Conservation (phyloP, 2,888 invertebrate genomes). For the Meloe dianella region DNA sequence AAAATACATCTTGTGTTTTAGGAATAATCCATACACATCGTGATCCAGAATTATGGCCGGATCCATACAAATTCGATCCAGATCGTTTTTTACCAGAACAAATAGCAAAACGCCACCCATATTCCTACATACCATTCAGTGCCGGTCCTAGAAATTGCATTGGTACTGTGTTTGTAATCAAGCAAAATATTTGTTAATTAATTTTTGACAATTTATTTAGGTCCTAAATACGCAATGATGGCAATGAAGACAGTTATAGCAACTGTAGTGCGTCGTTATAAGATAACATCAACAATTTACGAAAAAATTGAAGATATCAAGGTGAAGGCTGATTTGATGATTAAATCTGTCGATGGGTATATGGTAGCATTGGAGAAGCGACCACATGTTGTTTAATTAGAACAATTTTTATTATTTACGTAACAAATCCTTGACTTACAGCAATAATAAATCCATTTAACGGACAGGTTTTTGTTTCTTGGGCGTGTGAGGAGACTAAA, state of each 20-base stretch:
- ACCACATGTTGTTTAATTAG: background rate
- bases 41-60: slow-evolving; percentile 63
- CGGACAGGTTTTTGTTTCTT: background rate
- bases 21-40: slow-evolving; percentile 59
- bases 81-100: slow-evolving; percentile 65
- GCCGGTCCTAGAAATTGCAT: slow-evolving; percentile 62
- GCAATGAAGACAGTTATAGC: slow-evolving; percentile 57
- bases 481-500: too few species aligned
- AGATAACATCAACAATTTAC: slow-evolving; percentile 45
- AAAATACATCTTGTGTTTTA: slow-evolving; percentile 47
- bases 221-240: slow-evolving; percentile 59
- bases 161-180: slow-evolving; percentile 49
- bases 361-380: background rate
- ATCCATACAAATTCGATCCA: slow-evolving; percentile 65
- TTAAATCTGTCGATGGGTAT: slow-evolving; percentile 14
- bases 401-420: background rate
- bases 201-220: slow-evolving; percentile 40
- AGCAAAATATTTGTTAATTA: too few species aligned
- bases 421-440: background rate
- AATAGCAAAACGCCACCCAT: slow-evolving; percentile 58
- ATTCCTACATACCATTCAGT: slow-evolving; percentile 62
- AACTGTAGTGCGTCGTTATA: slow-evolving; percentile 53
- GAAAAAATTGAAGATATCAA: slow-evolving; percentile 42
- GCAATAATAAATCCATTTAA: background rate
- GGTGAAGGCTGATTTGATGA: slow-evolving; percentile 16